Conservation (phyloP, 37 sponge, comb jelly and placozoan genomes). For the Aphrocallistes beatrix region DNA sequence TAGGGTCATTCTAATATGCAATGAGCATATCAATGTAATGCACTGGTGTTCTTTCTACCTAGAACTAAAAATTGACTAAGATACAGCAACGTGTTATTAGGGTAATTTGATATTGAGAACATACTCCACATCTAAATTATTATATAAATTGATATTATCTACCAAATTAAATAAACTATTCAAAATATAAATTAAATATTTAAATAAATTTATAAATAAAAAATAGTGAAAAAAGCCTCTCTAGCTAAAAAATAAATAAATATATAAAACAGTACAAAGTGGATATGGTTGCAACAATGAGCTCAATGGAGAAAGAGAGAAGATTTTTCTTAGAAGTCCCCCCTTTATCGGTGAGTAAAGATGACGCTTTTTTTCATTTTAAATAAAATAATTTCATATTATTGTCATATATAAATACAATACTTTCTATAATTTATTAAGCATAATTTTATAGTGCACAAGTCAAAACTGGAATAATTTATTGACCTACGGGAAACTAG, state of each 20-base stretch:
- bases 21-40: too few relatives aligned
- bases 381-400: background rate
- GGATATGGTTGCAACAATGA: constrained; percentile 12
- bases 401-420: background rate
- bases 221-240: background rate
- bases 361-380: background rate
- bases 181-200: background rate
- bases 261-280: background rate
- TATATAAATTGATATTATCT: background rate
- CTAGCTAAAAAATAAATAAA: background rate
- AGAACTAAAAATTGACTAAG: background rate
- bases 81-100: background rate
- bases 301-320: background rate
- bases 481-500: background rate
- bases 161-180: background rate
- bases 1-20: too few relatives aligned
- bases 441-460: background rate
- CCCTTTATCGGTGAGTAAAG: background rate
- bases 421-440: background rate
- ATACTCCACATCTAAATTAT: background rate
- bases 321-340: background rate
- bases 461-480: constrained; percentile 18
- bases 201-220: background rate
- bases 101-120: constrained; percentile 11
- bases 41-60: too few relatives aligned